phyloP scores from a whole-genome alignment of 2,797 vertebrate genomes.

The Periparus ater region DNA sequence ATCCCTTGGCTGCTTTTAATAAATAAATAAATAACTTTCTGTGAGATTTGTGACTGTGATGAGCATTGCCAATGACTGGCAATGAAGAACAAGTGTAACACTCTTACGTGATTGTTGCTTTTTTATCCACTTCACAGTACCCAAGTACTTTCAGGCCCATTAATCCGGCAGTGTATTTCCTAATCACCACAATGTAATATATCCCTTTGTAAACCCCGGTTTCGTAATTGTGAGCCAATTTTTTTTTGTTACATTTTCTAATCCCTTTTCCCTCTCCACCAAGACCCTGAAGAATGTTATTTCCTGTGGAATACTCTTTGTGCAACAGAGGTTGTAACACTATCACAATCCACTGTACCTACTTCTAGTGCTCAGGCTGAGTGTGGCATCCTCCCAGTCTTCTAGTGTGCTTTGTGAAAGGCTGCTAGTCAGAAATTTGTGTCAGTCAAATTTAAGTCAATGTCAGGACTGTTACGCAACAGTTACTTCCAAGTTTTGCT shows the following conservation, averaged over 20 bases:
- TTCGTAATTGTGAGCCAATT: background rate
- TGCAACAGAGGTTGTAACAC: background rate
- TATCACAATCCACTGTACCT: background rate
- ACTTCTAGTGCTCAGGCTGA: background rate
- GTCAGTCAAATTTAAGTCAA: slow-evolving; percentile 48
- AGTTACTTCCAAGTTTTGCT: slow-evolving; percentile 69
- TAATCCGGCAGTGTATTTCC: background rate
- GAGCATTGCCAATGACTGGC: background rate
- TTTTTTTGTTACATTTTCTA: background rate
- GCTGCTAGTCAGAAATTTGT: slow-evolving; percentile 17
- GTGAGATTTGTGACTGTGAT: background rate
- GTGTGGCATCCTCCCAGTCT: background rate
- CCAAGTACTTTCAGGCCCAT: background rate
- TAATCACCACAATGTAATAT: background rate
- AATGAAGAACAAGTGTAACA: background rate
- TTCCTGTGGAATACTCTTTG: slow-evolving; percentile 18
- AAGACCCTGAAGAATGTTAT: background rate
- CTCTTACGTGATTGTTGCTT: background rate
- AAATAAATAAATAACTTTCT: background rate
- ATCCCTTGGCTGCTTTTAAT: background rate
- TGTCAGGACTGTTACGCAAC: slow-evolving; percentile 18
- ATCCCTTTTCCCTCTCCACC: background rate
- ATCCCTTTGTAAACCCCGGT: background rate
- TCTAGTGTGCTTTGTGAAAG: slow-evolving; percentile 22
- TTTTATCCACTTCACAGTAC: background rate